These are phyloP conservation scores for Eriosoma lanigerum DNA, from an alignment of 1,140 invertebrate genomes.

Conservation along the genomic window DNA sequence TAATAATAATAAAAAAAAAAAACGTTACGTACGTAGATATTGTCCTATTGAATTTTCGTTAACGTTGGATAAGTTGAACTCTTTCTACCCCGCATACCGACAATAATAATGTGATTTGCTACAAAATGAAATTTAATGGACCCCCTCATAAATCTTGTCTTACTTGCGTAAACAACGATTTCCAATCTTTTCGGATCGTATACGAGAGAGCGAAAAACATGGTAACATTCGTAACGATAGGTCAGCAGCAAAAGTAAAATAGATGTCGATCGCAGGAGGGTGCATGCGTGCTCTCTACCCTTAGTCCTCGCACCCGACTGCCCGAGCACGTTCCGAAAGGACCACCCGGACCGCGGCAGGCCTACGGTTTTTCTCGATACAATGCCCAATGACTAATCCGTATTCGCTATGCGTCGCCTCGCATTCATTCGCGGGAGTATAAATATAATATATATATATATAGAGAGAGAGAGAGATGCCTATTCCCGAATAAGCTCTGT, in stretches of 20 bases:
- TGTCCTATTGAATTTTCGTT: too few relatives aligned
- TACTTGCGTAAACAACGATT: conserved; percentile 4
- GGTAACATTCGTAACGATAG: conserved; percentile 16
- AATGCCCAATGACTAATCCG: too few relatives aligned
- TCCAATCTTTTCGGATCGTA: conserved; percentile 3
- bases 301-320: conserved; percentile 19
- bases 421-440: neutral
- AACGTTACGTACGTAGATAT: too few relatives aligned
- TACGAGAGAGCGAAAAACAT: neutral
- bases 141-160: conserved; percentile 2
- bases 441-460: neutral
- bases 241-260: neutral
- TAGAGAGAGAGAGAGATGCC: too few relatives aligned
- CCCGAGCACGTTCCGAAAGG: conserved; percentile 1
- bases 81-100: too few relatives aligned
- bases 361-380: too few relatives aligned
- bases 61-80: too few relatives aligned
- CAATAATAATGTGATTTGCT: too few relatives aligned
- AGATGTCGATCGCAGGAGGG: conserved; percentile 9
- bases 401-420: conserved; percentile 3
- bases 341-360: conserved; percentile 35
- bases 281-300: too few relatives aligned
- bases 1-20: too few relatives aligned
- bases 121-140: neutral
- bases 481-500: too few relatives aligned